These are phyloP conservation scores for Drosophila cognata DNA, from an alignment of 2,888 invertebrate genomes.

Conservation along the genomic window DNA sequence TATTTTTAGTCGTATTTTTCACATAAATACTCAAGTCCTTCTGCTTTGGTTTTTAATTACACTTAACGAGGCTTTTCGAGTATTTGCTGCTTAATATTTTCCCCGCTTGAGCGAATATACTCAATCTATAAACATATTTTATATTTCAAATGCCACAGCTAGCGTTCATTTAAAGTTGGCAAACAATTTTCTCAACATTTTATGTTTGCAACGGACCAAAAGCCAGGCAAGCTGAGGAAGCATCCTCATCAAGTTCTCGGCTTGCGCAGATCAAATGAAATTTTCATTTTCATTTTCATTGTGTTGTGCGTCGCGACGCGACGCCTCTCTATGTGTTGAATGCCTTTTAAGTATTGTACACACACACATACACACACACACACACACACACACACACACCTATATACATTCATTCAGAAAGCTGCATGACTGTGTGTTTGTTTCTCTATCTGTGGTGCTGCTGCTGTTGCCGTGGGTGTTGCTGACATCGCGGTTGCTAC, in stretches of 20 bases:
- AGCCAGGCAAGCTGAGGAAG: slow-evolving; percentile 2
- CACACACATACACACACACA: slow-evolving; percentile 14
- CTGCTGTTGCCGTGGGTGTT: slow-evolving; percentile 31
- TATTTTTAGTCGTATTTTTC: background rate
- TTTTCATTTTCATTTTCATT: slow-evolving; percentile 82
- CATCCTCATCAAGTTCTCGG: slow-evolving; percentile 67
- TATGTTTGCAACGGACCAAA: background rate
- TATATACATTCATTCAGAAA: slow-evolving; percentile 6
- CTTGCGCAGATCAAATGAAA: slow-evolving; percentile 81
- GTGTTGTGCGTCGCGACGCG: slow-evolving; percentile 69
- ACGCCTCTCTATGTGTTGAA: slow-evolving; percentile 40
- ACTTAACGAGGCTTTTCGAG: background rate
- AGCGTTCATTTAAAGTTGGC: slow-evolving; percentile 11
- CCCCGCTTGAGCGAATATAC: background rate
- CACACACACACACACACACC: slow-evolving; percentile 20
- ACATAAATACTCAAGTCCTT: background rate
- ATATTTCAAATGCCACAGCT: background rate
- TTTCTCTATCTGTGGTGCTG: slow-evolving; percentile 28
- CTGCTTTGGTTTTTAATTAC: background rate
- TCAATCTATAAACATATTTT: background rate
- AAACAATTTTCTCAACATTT: slow-evolving; percentile 34
- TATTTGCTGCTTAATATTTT: background rate
- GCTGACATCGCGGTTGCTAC: slow-evolving; percentile 59
- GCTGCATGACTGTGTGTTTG: slow-evolving; percentile 2
- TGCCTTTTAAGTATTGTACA: slow-evolving; percentile 36